Base-by-base conservation (phyloP, 2,113 vertebrate species). In the Gopherus flavomarginatus region DNA sequence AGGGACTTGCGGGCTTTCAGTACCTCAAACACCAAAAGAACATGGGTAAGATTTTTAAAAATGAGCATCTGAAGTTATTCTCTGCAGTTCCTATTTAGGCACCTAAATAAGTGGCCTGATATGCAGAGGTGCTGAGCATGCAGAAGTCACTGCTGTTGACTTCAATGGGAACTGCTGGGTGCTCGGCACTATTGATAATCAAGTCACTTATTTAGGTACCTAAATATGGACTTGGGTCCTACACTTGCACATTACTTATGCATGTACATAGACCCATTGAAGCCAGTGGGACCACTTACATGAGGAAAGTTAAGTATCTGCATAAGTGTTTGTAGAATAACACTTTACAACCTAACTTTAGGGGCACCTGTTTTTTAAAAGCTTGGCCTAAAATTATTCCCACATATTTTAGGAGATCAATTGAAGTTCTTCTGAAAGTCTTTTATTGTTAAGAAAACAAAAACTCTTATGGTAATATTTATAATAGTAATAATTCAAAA, bases 401-500 rank as follows among this genome's bases (percentile, higher is more conserved):
- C 9, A 8, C 26, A 22, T 13, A 87, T 21, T 11, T 90, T 9
- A 4, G 47, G 44, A 83, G 42, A 87, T 50, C 13, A 8, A 26
- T 80, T 75, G 35, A 88, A 78, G 47, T 56, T 72, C 2, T 38
- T 89, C 90, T 87, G 11, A 38, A 90, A 7, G 12, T 11, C 19
- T n/a, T 87, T 14, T 80, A 49, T 90, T 42, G 49, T 8, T 78
- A 79, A 69, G 54, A 31, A 47, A 87, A 95, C 3, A 62, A 29
- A 86, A 86, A 4, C 0, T 2, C 62, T 90, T 1, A 0, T 16
- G 0, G 0, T 85, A 89, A 75, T 5, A 42, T n/a, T 17, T 31
- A 86, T 16, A 75, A 47, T 83, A 86, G 86, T 6, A 86, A 38
- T 7, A 90, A 90, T 88, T 88, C 38, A 90, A 92, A 92, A 53